Conservation (phyloP, 2,888 invertebrate genomes). For the Dasypolia templi region DNA sequence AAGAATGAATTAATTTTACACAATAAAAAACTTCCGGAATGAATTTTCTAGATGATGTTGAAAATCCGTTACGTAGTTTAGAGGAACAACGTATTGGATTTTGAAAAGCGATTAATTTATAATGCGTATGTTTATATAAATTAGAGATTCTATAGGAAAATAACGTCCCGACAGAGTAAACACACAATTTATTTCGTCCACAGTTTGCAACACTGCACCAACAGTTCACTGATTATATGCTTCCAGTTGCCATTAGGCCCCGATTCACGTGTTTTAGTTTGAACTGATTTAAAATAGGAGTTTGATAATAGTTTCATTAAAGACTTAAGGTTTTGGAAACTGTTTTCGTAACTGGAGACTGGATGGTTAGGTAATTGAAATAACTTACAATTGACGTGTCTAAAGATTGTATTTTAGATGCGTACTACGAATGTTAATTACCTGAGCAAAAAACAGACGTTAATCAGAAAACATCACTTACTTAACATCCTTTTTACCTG, state of each 20-base stretch:
- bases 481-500: not conserved
- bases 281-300: not conserved
- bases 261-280: conserved; percentile 8
- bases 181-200: conserved; percentile 3
- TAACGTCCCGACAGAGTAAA: not conserved
- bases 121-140: too few species aligned
- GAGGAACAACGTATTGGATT: too few species aligned
- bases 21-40: too few species aligned
- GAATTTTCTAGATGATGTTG: too few species aligned
- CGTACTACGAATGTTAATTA: not conserved
- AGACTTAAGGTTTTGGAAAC: not conserved
- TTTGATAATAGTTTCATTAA: conserved; percentile 3
- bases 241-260: conserved; percentile 23
- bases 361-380: not conserved
- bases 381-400: not conserved
- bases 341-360: not conserved
- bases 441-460: not conserved
- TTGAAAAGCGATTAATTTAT: too few species aligned
- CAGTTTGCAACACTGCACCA: conserved; percentile 23
- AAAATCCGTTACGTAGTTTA: too few species aligned
- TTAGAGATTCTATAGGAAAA: not conserved
- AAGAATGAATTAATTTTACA: too few species aligned
- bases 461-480: not conserved
- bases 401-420: not conserved
- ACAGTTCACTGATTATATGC: conserved; percentile 7